Evolutionary conservation across 2,888 invertebrate genomes (phyloP).

Genomic region (Mythimna pallens): DNA sequence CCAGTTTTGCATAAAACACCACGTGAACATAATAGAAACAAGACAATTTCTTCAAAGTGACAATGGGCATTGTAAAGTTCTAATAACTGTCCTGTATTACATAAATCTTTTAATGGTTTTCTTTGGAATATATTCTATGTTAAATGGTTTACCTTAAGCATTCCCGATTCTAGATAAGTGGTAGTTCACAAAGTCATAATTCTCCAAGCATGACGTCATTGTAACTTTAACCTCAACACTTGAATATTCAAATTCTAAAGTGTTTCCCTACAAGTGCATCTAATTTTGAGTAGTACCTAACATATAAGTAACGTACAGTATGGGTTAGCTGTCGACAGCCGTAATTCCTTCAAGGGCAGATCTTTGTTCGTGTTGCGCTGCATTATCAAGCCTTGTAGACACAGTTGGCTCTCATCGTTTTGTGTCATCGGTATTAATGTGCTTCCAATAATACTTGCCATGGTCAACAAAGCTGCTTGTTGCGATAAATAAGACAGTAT

Average conservation of each 20-base stretch:
- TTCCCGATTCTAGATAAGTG: constrained; percentile 8
- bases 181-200: constrained; percentile 13
- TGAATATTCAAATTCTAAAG: constrained; percentile 63
- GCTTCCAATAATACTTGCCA: constrained; percentile 85
- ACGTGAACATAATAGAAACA: constrained; percentile 8
- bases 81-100: neutral
- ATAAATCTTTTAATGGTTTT: neutral
- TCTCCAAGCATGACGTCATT: constrained; percentile 35
- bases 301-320: constrained; percentile 50
- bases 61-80: neutral
- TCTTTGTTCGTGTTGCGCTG: constrained; percentile 82
- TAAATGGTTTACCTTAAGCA: constrained; percentile 2
- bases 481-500: constrained; percentile 83
- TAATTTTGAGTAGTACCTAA: constrained; percentile 66
- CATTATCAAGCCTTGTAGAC: constrained; percentile 85
- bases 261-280: constrained; percentile 75
- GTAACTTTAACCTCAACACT: constrained; percentile 26
- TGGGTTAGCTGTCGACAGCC: constrained; percentile 60
- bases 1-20: constrained; percentile 23
- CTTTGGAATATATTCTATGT: neutral
- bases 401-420: constrained; percentile 89
- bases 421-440: constrained; percentile 90
- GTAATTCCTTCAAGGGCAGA: constrained; percentile 85
- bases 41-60: constrained; percentile 1
- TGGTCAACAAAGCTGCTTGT: constrained; percentile 85